A percentile compares a stretch with the other conserved stretches of the same genome.
Conservation (phyloP, 1,140 invertebrate genomes). For the Chymomyza costata region DNA sequence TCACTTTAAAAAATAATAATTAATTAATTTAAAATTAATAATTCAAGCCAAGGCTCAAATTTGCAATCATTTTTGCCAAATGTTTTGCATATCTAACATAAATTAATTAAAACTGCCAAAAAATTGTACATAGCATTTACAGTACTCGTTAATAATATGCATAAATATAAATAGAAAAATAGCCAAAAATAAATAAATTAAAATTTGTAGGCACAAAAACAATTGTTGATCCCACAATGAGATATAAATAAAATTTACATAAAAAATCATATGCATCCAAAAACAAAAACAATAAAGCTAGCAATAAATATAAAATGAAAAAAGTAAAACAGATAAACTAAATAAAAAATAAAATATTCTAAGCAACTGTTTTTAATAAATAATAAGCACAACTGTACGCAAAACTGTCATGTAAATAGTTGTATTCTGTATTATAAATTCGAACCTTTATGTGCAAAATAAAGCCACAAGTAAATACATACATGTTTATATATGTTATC, state of each 20-base stretch:
- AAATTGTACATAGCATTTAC: too few species aligned
- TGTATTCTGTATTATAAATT: too few species aligned
- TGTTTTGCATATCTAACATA: slow-evolving; percentile 7
- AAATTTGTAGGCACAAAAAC: slow-evolving; percentile 29
- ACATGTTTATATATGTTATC: too few species aligned
- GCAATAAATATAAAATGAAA: slow-evolving; percentile 1
- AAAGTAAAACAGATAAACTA: slow-evolving; percentile 9
- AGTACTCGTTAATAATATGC: too few species aligned
- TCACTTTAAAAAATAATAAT: too few species aligned
- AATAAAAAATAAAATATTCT: slow-evolving; percentile 46
- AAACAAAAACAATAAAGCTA: too few species aligned
- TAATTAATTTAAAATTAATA: too few species aligned
- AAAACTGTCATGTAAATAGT: slow-evolving; percentile 4
- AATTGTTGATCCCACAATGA: slow-evolving; percentile 44
- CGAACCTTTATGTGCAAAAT: too few species aligned
- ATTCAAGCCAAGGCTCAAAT: slow-evolving; percentile 4
- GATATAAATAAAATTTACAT: slow-evolving; percentile 29
- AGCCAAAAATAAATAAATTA: slow-evolving; percentile 1
- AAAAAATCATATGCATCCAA: slow-evolving; percentile 36
- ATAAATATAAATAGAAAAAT: slow-evolving; percentile 28
- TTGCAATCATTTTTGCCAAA: background rate
- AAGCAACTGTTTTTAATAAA: slow-evolving; percentile 62
- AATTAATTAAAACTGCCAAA: slow-evolving; percentile 59
- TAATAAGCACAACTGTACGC: slow-evolving; percentile 59
- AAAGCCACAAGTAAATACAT: too few species aligned